Conservation (phyloP, 2,797 vertebrate species). For the Mus caroli region DNA sequence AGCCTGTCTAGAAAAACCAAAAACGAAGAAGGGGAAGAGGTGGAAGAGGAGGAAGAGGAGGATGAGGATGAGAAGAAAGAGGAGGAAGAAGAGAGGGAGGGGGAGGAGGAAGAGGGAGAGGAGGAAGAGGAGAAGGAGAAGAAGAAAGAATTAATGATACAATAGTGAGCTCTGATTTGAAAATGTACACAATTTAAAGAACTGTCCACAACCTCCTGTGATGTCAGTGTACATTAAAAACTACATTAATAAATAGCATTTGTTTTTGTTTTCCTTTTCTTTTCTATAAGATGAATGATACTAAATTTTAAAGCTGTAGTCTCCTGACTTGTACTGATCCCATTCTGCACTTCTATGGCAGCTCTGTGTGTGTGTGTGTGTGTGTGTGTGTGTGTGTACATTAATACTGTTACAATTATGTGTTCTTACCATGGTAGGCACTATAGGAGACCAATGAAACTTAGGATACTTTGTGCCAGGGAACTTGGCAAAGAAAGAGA, state of each 20-base stretch:
- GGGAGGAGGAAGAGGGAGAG: too few relatives aligned
- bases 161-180: slow-evolving; percentile 10
- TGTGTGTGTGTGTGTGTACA: too few relatives aligned
- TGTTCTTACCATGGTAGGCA: not conserved
- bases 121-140: too few relatives aligned
- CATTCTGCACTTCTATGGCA: not conserved
- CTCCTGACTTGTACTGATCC: not conserved
- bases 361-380: too few relatives aligned
- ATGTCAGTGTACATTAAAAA: not conserved
- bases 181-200: not conserved
- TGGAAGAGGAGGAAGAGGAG: too few relatives aligned
- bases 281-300: not conserved
- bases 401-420: not conserved
- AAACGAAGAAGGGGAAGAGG: not conserved
- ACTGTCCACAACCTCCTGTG: not conserved
- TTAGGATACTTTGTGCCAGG: not conserved
- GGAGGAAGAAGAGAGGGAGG: too few relatives aligned
- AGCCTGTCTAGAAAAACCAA: not conserved
- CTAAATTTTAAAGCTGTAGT: not conserved
- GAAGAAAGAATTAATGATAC: not conserved
- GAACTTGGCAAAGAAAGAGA: not conserved
- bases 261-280: not conserved
- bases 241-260: not conserved
- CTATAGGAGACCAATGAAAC: not conserved
- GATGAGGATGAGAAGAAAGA: too few relatives aligned